phyloP scores from a whole-genome alignment of 2,113 vertebrate genomes.

The Manacus vitellinus region DNA sequence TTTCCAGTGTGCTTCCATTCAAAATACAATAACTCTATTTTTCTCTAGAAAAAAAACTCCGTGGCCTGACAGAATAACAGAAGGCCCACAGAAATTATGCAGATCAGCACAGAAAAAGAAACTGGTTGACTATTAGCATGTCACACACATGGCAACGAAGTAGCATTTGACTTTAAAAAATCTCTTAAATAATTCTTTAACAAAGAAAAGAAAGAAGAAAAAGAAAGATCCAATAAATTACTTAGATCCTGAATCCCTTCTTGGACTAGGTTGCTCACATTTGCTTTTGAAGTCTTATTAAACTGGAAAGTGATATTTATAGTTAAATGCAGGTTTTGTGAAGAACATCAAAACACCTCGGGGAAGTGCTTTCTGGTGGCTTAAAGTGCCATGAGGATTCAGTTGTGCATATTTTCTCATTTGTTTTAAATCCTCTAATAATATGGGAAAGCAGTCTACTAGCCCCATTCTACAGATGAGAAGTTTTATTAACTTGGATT shows the following conservation, averaged over 20 bases:
- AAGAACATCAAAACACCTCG: background rate
- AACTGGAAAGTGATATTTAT: background rate
- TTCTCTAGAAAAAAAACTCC: background rate
- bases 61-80: background rate
- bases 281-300: background rate
- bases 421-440: background rate
- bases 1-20: background rate
- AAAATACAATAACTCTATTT: background rate
- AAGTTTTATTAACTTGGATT: constrained; percentile 41
- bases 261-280: background rate
- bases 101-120: background rate
- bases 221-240: background rate
- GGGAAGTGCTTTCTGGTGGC: background rate
- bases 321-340: background rate
- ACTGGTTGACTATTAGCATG: background rate
- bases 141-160: background rate
- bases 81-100: background rate
- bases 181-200: background rate
- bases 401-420: background rate
- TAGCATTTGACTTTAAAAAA: background rate
- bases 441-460: background rate
- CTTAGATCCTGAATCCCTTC: background rate
- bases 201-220: background rate
- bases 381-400: background rate
- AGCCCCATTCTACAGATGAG: background rate